phyloP scores from a whole-genome alignment of 2,888 invertebrate genomes.

The Allacma fusca region DNA sequence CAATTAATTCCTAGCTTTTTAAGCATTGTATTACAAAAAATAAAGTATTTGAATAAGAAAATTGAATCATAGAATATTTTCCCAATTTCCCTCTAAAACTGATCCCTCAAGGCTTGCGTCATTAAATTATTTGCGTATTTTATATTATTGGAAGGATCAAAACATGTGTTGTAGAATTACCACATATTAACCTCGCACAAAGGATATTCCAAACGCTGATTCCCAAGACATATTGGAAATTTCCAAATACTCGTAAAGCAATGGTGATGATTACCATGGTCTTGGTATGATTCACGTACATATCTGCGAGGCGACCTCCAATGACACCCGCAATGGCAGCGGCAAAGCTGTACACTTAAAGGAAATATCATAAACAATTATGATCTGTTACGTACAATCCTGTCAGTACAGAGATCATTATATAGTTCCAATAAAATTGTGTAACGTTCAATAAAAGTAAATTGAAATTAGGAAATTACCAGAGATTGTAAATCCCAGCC shows the following conservation, averaged over 20 bases:
- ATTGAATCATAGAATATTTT: too few species aligned
- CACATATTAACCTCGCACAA: conserved; percentile 64
- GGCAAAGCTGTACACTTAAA: conserved; percentile 64
- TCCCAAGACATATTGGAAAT: conserved; percentile 65
- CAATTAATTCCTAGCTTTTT: too few species aligned
- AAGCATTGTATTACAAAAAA: too few species aligned
- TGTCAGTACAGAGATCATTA: too few species aligned
- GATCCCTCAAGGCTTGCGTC: background rate
- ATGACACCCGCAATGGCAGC: conserved; percentile 65
- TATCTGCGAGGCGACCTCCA: conserved; percentile 63
- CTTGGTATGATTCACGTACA: conserved; percentile 58
- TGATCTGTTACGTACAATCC: too few species aligned
- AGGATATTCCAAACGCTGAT: conserved; percentile 64
- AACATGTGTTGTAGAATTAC: conserved; percentile 60
- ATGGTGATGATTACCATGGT: conserved; percentile 63
- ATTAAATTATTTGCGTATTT: too few species aligned
- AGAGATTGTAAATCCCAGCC: conserved; percentile 65
- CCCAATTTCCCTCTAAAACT: background rate
- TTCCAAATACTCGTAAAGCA: conserved; percentile 64
- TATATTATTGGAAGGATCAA: too few species aligned
- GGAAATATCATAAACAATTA: conserved; percentile 34
- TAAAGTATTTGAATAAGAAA: too few species aligned
- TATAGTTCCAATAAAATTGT: background rate
- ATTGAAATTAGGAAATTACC: conserved; percentile 46
- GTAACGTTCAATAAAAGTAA: background rate